A percentile compares a stretch with the other conserved stretches of the same genome.
Conservation (phyloP, 1,140 invertebrate genomes). For the Lepidostoma basale region DNA sequence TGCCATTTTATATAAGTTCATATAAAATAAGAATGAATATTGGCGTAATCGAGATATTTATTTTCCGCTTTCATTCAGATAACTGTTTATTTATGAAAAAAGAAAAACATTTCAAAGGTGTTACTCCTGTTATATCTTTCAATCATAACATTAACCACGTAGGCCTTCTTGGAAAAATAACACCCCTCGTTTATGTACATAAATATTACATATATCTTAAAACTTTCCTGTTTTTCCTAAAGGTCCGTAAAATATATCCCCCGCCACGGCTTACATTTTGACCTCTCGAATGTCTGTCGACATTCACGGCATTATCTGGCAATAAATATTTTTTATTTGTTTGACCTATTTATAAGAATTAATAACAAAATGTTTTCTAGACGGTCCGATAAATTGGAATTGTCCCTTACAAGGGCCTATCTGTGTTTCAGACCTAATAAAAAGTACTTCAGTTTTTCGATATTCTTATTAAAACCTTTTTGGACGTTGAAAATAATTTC, state of each 20-base stretch:
- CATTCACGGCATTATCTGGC: constrained; percentile 2
- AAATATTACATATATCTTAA: too few relatives aligned
- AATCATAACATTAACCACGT: neutral
- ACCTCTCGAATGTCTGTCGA: neutral
- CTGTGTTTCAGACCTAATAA: too few relatives aligned
- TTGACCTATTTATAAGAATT: constrained; percentile 10
- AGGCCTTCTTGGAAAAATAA: too few relatives aligned
- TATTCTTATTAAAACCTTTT: too few relatives aligned
- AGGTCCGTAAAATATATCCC: constrained; percentile 25
- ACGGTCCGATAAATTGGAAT: neutral
- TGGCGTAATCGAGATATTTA: neutral
- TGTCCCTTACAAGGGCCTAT: too few relatives aligned
- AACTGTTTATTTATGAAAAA: too few relatives aligned
- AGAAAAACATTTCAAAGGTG: too few relatives aligned
- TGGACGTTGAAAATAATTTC: too few relatives aligned
- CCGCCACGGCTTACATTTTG: constrained; percentile 2
- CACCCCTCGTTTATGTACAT: too few relatives aligned
- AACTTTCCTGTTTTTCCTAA: constrained; percentile 19
- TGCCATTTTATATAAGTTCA: too few relatives aligned
- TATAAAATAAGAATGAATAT: neutral
- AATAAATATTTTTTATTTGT: constrained; percentile 21
- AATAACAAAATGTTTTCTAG: neutral
- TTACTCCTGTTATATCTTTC: too few relatives aligned
- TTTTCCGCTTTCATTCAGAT: neutral
- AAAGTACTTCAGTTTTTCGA: too few relatives aligned